Percentiles rank a stretch among this genome's conserved stretches.
phyloP scores from a whole-genome alignment of 2,113 vertebrate genomes.

The Odocoileus virginianus region DNA sequence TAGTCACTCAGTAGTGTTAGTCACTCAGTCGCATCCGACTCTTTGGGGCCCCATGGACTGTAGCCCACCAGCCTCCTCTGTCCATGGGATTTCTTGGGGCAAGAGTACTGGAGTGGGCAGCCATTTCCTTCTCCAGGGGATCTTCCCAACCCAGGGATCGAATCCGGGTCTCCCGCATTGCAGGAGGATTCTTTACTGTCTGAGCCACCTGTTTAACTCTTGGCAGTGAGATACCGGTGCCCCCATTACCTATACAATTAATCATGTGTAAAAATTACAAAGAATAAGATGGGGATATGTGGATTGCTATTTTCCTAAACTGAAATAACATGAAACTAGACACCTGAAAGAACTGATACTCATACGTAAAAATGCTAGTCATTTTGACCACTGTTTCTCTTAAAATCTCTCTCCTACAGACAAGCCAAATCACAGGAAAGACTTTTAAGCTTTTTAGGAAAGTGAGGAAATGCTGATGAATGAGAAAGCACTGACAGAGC shows the following conservation, averaged over 20 bases:
- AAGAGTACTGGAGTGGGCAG: background rate
- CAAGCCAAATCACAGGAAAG: background rate
- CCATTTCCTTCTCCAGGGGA: background rate
- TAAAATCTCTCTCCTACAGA: background rate
- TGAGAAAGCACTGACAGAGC: background rate
- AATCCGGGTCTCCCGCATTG: background rate
- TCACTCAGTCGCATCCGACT: background rate
- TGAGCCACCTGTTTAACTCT: background rate
- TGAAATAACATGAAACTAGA: constrained; percentile 1
- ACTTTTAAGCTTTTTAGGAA: background rate
- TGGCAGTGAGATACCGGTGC: background rate
- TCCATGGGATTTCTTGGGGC: background rate
- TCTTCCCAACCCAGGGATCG: background rate
- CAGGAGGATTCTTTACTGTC: background rate
- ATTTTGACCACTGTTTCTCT: background rate
- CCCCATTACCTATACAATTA: background rate
- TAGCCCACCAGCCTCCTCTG: background rate
- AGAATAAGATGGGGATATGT: background rate
- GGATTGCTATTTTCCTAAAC: background rate
- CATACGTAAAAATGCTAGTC: background rate
- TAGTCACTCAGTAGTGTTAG: background rate
- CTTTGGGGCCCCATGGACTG: background rate
- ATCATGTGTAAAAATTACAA: background rate
- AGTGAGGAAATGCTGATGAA: background rate
- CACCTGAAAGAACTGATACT: background rate